Conservation (phyloP, 2,888 invertebrate genomes). For the Drosophila subsilvestris region DNA sequence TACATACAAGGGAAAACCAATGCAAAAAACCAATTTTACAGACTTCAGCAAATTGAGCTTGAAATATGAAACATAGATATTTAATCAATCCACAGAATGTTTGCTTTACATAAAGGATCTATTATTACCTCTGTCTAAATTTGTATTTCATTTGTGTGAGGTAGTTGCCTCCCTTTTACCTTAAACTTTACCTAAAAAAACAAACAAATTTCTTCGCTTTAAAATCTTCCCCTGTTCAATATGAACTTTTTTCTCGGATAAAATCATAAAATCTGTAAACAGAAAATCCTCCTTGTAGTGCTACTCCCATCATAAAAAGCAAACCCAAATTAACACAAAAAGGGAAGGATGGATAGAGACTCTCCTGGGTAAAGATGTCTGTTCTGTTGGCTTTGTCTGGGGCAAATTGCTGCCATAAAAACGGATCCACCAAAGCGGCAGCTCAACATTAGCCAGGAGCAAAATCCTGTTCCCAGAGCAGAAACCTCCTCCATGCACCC, state of each 20-base stretch:
- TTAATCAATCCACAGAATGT: no score
- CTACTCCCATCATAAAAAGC: neutral
- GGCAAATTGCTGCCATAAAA: constrained; percentile 67
- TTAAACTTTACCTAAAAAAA: no score
- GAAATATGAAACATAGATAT: neutral
- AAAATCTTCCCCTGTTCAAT: neutral
- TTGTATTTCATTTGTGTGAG: no score
- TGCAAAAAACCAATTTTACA: neutral
- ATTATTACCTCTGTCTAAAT: no score
- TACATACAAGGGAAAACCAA: no score
- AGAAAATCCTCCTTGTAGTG: constrained; percentile 7
- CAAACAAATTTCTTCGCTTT: no score
- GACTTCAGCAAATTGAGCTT: neutral
- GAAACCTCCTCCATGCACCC: constrained; percentile 34
- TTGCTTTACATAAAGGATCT: no score
- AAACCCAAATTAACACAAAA: neutral
- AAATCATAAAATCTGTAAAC: neutral
- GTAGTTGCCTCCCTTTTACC: no score
- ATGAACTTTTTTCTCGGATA: neutral
- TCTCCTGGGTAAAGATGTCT: constrained; percentile 5
- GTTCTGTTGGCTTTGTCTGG: constrained; percentile 44
- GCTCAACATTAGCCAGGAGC: constrained; percentile 43
- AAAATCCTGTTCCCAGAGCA: constrained; percentile 1
- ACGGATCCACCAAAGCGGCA: constrained; percentile 37
- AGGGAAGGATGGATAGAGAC: neutral